Evolutionary conservation across 2,888 invertebrate species (phyloP).

Genomic region (Caenorhabditis virilis): DNA sequence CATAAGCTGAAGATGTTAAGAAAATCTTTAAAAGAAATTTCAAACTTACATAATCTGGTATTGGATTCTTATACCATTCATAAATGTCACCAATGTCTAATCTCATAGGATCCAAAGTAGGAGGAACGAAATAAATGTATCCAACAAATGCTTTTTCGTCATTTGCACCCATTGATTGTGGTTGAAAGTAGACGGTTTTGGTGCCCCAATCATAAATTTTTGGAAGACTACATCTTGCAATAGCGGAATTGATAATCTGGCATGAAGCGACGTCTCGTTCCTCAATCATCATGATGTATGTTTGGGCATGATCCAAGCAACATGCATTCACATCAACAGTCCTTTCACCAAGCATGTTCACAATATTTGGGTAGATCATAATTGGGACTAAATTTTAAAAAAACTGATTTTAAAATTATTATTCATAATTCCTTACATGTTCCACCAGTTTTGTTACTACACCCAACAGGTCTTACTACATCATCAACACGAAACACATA

Average conservation of each 20-base stretch:
- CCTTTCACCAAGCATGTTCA: slow-evolving; percentile 95
- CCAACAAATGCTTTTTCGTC: slow-evolving; percentile 68
- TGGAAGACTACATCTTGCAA: slow-evolving; percentile 65
- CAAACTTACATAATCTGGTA: slow-evolving; percentile 51
- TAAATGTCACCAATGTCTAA: slow-evolving; percentile 66
- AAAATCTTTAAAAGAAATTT: neutral
- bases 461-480: slow-evolving; percentile 87
- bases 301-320: slow-evolving; percentile 77
- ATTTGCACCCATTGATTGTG: slow-evolving; percentile 62
- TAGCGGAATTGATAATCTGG: slow-evolving; percentile 61
- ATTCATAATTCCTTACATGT: slow-evolving; percentile 56
- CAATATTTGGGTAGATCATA: slow-evolving; percentile 80
- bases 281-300: slow-evolving; percentile 66
- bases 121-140: slow-evolving; percentile 69
- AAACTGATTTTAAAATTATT: neutral
- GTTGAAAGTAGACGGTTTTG: slow-evolving; percentile 68
- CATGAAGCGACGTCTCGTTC: slow-evolving; percentile 66
- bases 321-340: slow-evolving; percentile 95
- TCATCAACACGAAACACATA: slow-evolving; percentile 95
- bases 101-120: slow-evolving; percentile 68
- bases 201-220: slow-evolving; percentile 68
- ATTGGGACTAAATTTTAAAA: slow-evolving; percentile 59
- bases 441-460: slow-evolving; percentile 72
- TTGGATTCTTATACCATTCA: slow-evolving; percentile 67
- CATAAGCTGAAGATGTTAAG: slow-evolving; percentile 54